Percentiles rank a stretch among this genome's conserved stretches.
These are phyloP conservation scores for Onychostruthus taczanowskii DNA, from an alignment of 2,113 vertebrate genomes.

Conservation along the genomic window DNA sequence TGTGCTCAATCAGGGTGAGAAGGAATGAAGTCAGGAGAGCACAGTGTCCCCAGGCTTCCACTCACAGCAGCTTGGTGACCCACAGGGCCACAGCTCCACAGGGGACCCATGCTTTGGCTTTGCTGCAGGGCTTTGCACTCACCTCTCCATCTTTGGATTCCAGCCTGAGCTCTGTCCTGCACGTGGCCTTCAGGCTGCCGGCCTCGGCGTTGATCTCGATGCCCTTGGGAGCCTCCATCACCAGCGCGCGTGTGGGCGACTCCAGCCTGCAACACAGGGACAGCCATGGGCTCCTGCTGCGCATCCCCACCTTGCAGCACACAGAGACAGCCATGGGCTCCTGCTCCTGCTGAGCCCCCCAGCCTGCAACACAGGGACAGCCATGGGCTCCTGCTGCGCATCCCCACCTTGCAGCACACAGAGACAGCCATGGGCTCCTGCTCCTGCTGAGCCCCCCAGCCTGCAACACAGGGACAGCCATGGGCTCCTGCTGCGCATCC, in stretches of 20 bases:
- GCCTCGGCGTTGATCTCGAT: slow-evolving; percentile 96
- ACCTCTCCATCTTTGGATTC: slow-evolving; percentile 99
- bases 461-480: no score
- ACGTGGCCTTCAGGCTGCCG: slow-evolving; percentile 92
- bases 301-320: no score
- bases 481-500: no score
- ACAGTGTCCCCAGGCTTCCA: not conserved
- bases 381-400: no score
- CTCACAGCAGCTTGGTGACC: not conserved
- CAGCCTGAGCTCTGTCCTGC: slow-evolving; percentile 92
- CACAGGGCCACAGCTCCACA: not conserved
- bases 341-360: no score
- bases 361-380: no score
- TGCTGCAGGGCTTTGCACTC: not conserved
- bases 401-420: no score
- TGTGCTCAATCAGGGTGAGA: not conserved
- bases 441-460: no score
- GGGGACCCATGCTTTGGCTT: not conserved
- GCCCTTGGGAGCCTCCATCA: slow-evolving; percentile 97
- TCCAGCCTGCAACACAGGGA: slow-evolving; percentile 82
- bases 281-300: not conserved
- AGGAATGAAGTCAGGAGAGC: not conserved
- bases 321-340: no score
- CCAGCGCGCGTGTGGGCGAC: slow-evolving; percentile 90
- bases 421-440: no score